Evolutionary conservation across 23 tunicate genomes (phyloP), one percentile per base, ranked within the genome.

Genomic region (Botrylloides violaceus): DNA sequence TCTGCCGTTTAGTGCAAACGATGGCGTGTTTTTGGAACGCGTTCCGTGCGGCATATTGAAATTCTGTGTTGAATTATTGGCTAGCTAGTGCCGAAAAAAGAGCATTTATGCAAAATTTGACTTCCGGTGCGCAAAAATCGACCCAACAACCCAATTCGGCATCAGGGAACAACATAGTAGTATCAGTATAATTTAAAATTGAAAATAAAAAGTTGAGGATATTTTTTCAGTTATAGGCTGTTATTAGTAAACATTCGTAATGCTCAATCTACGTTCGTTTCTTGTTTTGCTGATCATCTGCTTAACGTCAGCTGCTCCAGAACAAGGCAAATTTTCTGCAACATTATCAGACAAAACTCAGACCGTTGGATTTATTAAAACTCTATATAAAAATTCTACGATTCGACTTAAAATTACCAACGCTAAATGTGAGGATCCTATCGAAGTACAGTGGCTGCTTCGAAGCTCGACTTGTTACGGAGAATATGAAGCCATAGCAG

Each of bases 351-450:
- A 33, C 18, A 28, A 27, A 19, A 34, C 7, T 29, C 23, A 9
- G 4, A 29, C 29, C 29, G 12, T 19, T 19, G 35, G 35, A 3
- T 63, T 63, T 31, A 9, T 63, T 7, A 63, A 63, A 28, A 63
- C 70, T 25, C 29, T 63, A 31, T 63, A 63, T 34, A 63, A 63
- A 63, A 33, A 28, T 31, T 63, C 70, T 34, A 63, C 70, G 4
- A 63, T 63, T 63, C 32, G 33, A 9, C 32, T 63, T 3, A 63
- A 31, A 63, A 9, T 63, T 25, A 31, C 32, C 33, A 63, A 28
- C 7, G 33, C 32, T 3, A 28, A 63, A 29, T 63, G 70, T 31
- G 70, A 28, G 26, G 70, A 22, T 29, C 3, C 20, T 15, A 7
- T 63, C 32, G 7, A 12, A 31, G 9, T 63, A 63, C 3, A 4